Conservation (phyloP, 2,888 invertebrate genomes). For the Agrotis puta region DNA sequence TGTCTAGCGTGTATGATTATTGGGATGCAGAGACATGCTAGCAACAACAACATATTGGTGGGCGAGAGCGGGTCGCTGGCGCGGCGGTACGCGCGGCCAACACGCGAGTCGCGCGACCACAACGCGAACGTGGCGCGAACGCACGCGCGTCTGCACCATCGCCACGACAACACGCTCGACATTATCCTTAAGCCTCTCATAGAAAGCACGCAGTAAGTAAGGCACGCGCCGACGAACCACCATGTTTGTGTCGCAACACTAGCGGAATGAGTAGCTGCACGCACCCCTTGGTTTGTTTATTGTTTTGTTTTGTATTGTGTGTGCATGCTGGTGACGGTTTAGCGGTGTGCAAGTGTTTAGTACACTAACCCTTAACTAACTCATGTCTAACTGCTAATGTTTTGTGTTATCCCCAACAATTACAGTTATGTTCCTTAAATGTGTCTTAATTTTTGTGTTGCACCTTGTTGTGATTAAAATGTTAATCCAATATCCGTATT, state of each 20-base stretch:
- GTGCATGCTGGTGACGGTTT: slow-evolving; percentile 82
- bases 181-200: slow-evolving; percentile 91
- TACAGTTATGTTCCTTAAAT: slow-evolving; percentile 53
- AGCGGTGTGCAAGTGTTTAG: slow-evolving; percentile 68
- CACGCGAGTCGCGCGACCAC: slow-evolving; percentile 82
- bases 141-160: slow-evolving; percentile 81
- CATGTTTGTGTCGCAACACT: slow-evolving; percentile 82
- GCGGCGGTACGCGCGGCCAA: slow-evolving; percentile 85
- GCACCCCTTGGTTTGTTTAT: slow-evolving; percentile 82
- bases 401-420: slow-evolving; percentile 66
- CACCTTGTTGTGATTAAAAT: slow-evolving; percentile 67
- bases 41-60: slow-evolving; percentile 91
- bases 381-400: slow-evolving; percentile 62
- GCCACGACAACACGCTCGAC: slow-evolving; percentile 91
- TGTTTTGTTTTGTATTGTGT: slow-evolving; percentile 74
- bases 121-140: slow-evolving; percentile 88
- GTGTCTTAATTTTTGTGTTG: slow-evolving; percentile 64
- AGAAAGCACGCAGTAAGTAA: slow-evolving; percentile 92
- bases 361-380: slow-evolving; percentile 83
- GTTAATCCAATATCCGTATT: not conserved
- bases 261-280: slow-evolving; percentile 88
- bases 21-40: slow-evolving; percentile 91
- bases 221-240: slow-evolving; percentile 74
- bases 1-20: slow-evolving; percentile 84
- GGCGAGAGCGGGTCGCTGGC: slow-evolving; percentile 89